These are phyloP conservation scores for Coremacera marginata DNA, from an alignment of 2,888 invertebrate genomes.

Conservation along the genomic window DNA sequence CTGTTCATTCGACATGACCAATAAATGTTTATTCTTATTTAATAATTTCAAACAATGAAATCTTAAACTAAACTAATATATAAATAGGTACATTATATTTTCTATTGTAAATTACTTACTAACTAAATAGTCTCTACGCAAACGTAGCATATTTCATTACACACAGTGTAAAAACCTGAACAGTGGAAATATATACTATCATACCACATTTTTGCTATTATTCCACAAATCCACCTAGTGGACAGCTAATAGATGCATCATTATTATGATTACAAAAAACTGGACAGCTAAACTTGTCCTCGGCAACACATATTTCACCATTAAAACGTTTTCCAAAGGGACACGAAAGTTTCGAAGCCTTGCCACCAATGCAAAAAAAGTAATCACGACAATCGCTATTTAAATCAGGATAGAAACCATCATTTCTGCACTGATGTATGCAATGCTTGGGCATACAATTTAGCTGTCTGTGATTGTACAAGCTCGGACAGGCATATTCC, in stretches of 20 bases:
- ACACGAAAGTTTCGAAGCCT: conserved; percentile 71
- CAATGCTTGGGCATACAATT: conserved; percentile 60
- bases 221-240: conserved; percentile 48
- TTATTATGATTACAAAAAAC: conserved; percentile 51
- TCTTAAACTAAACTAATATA: not conserved
- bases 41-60: not conserved
- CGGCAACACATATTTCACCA: conserved; percentile 73
- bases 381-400: conserved; percentile 70
- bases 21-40: too few species aligned
- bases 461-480: conserved; percentile 61
- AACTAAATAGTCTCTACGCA: not conserved
- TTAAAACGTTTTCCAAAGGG: conserved; percentile 71
- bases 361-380: conserved; percentile 74
- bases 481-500: conserved; percentile 69
- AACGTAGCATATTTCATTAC: conserved; percentile 1
- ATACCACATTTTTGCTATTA: not conserved
- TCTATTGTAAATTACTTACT: not conserved
- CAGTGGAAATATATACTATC: not conserved
- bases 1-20: too few species aligned
- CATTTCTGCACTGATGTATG: conserved; percentile 54
- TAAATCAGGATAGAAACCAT: conserved; percentile 74
- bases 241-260: conserved; percentile 46
- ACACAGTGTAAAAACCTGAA: conserved; percentile 13
- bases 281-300: conserved; percentile 56
- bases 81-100: not conserved